A percentile compares a stretch with the other conserved stretches of the same genome.
phyloP scores from a whole-genome alignment of 2,113 vertebrate genomes.

The Passer montanus region DNA sequence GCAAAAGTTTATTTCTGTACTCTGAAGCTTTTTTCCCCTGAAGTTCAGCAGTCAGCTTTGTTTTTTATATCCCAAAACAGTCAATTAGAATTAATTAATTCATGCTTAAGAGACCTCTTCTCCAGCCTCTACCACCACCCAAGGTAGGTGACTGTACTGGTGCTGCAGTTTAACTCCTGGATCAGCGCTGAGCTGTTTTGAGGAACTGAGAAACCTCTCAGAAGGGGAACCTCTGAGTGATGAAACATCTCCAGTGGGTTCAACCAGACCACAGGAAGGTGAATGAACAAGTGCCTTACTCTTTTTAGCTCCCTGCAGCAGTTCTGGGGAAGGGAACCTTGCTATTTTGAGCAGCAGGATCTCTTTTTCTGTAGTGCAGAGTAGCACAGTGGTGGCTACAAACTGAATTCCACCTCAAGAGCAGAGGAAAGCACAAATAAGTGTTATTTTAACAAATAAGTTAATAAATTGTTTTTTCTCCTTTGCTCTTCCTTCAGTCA shows the following conservation, averaged over 20 bases:
- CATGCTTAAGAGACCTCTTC: background rate
- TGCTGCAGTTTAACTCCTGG: background rate
- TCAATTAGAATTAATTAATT: background rate
- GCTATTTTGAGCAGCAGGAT: background rate
- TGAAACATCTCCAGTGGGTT: background rate
- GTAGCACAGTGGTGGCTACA: background rate
- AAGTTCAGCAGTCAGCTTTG: background rate
- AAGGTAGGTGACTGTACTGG: background rate
- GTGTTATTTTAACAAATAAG: no score
- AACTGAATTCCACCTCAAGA: background rate
- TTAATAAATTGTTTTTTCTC: background rate
- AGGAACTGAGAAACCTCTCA: background rate
- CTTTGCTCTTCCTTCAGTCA: conserved; percentile 72
- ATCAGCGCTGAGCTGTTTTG: background rate
- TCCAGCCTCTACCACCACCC: background rate
- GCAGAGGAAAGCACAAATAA: background rate
- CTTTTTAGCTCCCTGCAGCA: background rate
- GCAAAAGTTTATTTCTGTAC: background rate
- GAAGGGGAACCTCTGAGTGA: background rate
- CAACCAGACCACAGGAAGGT: background rate
- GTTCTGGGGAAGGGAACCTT: background rate
- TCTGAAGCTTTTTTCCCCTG: background rate
- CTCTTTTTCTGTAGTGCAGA: background rate
- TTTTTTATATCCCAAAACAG: background rate
- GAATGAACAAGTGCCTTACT: background rate